Evolutionary conservation across 2,797 vertebrate species (phyloP), one percentile per base, ranked within the genome.

Genomic region (Heliangelus exortis): DNA sequence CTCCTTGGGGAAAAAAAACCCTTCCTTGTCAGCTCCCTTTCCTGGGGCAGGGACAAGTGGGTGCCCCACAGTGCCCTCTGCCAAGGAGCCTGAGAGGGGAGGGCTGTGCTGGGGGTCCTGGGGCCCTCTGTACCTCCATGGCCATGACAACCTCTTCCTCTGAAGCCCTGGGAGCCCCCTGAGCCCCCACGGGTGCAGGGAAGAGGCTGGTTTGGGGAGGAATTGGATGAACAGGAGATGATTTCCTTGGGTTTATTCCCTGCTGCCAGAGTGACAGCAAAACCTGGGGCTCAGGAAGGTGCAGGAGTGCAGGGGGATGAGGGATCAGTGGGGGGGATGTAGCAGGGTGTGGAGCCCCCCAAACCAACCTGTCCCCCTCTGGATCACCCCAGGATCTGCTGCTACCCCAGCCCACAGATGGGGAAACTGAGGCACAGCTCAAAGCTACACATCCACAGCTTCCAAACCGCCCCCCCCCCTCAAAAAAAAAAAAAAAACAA

Each of bases 11-110:
- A 39, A 39, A 75, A 90, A 65, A 66, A 45, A 4, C 3, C 48
- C 55, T 67, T 65, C 87, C 21, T 59, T 76, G 50, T 28, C 75
- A 80, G 84, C 23, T 14, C 36, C 0, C 0, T 66, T 43, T 89
- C 81, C 78, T 23, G 1, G 51, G 57, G 74, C 87, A 79, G 89
- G 89, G 75, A 83, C 19, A 3, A 2, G 7, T 73, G 80, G 79
- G 88, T 1, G 8, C 16, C 15, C 75, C 12, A 23, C 50, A 0
- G 0, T 90, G 96, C 55, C 93, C 93, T 93, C 86, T 90, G 87
- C 78, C 95, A 96, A 96, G 93, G 91, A 96, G 78, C 93, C 59
- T 4, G 7, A 19, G 8, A 47, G 74, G 29, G 3, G 7, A 58
- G 62, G 53, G 74, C 74, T 83, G 29, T 34, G 51, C 43, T 54